These are phyloP conservation scores for Engystomops pustulosus DNA, from an alignment of 2,113 vertebrate genomes.

Conservation along the genomic window DNA sequence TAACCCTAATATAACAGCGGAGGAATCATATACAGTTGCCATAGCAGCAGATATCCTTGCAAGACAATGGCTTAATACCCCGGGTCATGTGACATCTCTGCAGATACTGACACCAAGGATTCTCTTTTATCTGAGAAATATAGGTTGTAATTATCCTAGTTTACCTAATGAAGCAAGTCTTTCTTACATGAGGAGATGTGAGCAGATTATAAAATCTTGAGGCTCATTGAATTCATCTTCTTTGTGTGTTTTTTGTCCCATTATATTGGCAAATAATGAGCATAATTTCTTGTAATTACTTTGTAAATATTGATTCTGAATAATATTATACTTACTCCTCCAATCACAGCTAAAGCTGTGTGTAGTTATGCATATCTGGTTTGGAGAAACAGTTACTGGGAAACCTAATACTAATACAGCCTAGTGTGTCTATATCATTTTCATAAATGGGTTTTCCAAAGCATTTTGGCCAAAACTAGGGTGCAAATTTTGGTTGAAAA, in stretches of 20 bases:
- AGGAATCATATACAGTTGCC: slow-evolving; percentile 20
- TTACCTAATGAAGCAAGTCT: background rate
- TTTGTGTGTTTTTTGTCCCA: too few relatives aligned
- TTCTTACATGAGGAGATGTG: background rate
- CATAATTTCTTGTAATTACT: background rate
- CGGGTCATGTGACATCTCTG: slow-evolving; percentile 14
- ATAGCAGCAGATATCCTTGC: slow-evolving; percentile 15
- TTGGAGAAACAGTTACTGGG: background rate
- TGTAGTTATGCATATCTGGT: background rate
- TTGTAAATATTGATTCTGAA: background rate
- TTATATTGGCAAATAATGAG: background rate
- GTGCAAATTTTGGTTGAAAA: too few relatives aligned
- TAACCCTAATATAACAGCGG: slow-evolving; percentile 18
- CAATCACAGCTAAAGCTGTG: background rate
- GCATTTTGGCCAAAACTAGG: too few relatives aligned
- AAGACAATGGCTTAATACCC: slow-evolving; percentile 9
- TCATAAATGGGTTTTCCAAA: too few relatives aligned
- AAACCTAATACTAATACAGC: background rate
- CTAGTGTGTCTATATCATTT: background rate
- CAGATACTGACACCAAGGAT: slow-evolving; percentile 6
- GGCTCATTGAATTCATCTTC: background rate
- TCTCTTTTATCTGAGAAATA: background rate
- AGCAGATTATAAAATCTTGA: background rate
- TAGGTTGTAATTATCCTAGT: background rate
- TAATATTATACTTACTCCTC: background rate